Evolutionary conservation across 2,888 invertebrate species (phyloP).

Genomic region (Beris morrisii): DNA sequence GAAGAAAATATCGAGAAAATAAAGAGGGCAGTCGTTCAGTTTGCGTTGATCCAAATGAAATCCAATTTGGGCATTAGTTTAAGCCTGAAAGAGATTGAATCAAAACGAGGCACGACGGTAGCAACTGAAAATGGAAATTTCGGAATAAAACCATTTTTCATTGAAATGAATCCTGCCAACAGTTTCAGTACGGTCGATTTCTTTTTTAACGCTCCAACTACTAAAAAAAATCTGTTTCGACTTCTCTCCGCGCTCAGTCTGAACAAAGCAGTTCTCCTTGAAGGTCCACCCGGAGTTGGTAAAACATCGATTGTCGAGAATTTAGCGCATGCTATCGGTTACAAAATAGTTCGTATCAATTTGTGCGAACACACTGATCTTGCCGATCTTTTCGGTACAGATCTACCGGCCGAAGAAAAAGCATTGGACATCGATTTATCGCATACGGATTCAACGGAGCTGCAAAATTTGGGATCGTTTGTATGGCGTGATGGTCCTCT

Average conservation of each 20-base stretch:
- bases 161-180: slow-evolving; percentile 37
- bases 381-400: slow-evolving; percentile 96
- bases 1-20: slow-evolving; percentile 57
- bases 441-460: slow-evolving; percentile 43
- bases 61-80: neutral
- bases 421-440: slow-evolving; percentile 31
- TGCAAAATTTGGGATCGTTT: slow-evolving; percentile 73
- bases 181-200: slow-evolving; percentile 57
- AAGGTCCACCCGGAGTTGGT: slow-evolving; percentile 98
- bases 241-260: slow-evolving; percentile 86
- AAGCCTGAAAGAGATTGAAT: neutral
- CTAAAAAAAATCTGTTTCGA: slow-evolving; percentile 78
- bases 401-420: slow-evolving; percentile 90
- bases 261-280: slow-evolving; percentile 89
- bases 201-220: slow-evolving; percentile 76
- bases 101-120: neutral
- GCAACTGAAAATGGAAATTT: slow-evolving; percentile 55
- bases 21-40: slow-evolving; percentile 42
- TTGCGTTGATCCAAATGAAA: neutral
- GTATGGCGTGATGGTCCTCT: slow-evolving; percentile 97
- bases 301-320: slow-evolving; percentile 95
- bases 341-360: slow-evolving; percentile 89
- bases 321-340: slow-evolving; percentile 80
- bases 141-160: slow-evolving; percentile 79
- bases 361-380: slow-evolving; percentile 99